Evolutionary conservation across 2,797 vertebrate genomes (phyloP).

Genomic region (Gadopsis marmoratus): DNA sequence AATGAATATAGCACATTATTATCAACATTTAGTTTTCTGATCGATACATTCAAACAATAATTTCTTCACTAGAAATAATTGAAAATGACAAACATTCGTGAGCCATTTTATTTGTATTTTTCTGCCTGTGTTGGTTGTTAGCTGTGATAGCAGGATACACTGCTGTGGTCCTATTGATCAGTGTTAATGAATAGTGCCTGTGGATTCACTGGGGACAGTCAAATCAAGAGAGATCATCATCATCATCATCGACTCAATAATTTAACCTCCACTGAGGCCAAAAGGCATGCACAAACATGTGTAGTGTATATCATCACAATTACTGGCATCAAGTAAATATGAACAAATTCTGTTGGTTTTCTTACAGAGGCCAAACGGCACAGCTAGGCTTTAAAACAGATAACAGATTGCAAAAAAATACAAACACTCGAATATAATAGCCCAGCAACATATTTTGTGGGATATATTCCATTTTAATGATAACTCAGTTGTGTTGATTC

Average conservation of each 20-base stretch:
- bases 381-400: background rate
- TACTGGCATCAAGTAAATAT: slow-evolving; percentile 5
- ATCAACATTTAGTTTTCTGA: background rate
- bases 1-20: background rate
- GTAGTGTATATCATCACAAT: background rate
- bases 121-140: slow-evolving; percentile 1
- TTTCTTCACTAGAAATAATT: background rate
- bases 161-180: slow-evolving; percentile 40
- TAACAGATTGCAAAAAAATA: background rate
- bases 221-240: slow-evolving; percentile 41
- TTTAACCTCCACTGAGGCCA: slow-evolving; percentile 17
- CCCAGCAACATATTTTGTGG: background rate
- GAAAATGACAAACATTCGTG: background rate
- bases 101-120: background rate
- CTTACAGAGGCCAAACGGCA: background rate
- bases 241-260: slow-evolving; percentile 42
- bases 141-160: slow-evolving; percentile 4
- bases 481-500: background rate
- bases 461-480: background rate
- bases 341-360: background rate
- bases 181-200: slow-evolving; percentile 41
- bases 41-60: background rate
- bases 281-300: slow-evolving; percentile 14
- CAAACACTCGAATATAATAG: background rate
- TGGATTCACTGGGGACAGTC: slow-evolving; percentile 40